A percentile compares a stretch with the other conserved stretches of the same genome.
Evolutionary conservation across 2,113 vertebrate species (phyloP).

Genomic region (Apaloderma vittatum): DNA sequence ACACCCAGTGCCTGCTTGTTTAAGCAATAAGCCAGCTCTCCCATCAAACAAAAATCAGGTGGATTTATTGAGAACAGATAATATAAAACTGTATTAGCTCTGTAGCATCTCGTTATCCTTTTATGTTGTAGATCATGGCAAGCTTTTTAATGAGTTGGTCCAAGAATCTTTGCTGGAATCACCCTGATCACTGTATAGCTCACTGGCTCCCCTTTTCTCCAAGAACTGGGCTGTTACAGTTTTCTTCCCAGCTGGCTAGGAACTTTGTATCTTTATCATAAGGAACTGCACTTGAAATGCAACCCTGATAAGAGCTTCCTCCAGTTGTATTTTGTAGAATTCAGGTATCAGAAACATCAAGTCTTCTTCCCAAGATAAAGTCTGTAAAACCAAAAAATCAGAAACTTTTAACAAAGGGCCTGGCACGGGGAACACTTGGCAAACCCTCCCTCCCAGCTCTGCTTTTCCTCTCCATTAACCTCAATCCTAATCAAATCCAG

Average conservation of each 20-base stretch:
- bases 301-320: fast-evolving
- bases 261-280: not conserved
- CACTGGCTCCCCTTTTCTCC: not conserved
- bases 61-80: not conserved
- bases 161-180: not conserved
- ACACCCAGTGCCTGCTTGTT: not conserved
- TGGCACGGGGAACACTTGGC: not conserved
- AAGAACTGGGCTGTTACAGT: not conserved
- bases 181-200: not conserved
- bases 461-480: not conserved
- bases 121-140: not conserved
- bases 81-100: not conserved
- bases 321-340: not conserved
- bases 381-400: not conserved
- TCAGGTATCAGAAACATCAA: not conserved
- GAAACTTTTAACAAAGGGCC: not conserved
- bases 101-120: not conserved
- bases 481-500: not conserved
- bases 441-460: not conserved
- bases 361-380: not conserved
- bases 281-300: not conserved
- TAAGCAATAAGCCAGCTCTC: not conserved
- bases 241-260: not conserved
- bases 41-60: not conserved
- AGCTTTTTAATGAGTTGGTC: not conserved